These are phyloP conservation scores for Macropodus opercularis DNA, from an alignment of 2,797 vertebrate genomes.

Conservation along the genomic window DNA sequence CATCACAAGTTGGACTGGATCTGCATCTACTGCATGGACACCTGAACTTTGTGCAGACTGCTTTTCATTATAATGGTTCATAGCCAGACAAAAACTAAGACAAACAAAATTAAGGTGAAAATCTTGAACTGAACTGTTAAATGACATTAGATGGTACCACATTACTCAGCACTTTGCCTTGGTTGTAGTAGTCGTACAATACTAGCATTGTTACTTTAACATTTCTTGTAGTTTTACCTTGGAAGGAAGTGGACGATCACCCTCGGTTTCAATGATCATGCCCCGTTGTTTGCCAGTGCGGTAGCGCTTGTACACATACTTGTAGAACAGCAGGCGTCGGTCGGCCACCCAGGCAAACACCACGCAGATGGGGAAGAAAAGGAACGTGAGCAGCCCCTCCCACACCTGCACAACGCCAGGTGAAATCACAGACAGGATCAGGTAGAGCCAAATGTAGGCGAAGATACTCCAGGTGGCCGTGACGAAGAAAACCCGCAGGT, in stretches of 20 bases:
- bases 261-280: constrained; percentile 98
- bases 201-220: too few relatives aligned
- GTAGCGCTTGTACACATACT: constrained; percentile 98
- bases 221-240: constrained; percentile 81
- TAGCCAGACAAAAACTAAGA: too few relatives aligned
- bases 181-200: too few relatives aligned
- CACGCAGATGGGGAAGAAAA: constrained; percentile 98
- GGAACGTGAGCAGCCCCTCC: constrained; percentile 96
- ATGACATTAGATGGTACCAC: too few relatives aligned
- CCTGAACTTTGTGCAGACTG: too few relatives aligned
- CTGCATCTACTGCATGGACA: not conserved
- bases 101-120: too few relatives aligned
- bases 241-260: constrained; percentile 90
- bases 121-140: too few relatives aligned
- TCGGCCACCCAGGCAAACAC: constrained; percentile 97
- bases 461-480: constrained; percentile 99
- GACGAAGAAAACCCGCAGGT: constrained; percentile 96
- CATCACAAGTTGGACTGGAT: not conserved
- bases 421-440: constrained; percentile 95
- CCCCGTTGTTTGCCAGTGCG: constrained; percentile 95
- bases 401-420: constrained; percentile 96
- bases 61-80: too few relatives aligned
- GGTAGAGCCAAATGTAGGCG: constrained; percentile 98
- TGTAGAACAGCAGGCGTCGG: constrained; percentile 97
- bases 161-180: not conserved